Evolutionary conservation across 2,797 vertebrate genomes (phyloP), one percentile per base, ranked within the genome.

Genomic region (Columba guinea): DNA sequence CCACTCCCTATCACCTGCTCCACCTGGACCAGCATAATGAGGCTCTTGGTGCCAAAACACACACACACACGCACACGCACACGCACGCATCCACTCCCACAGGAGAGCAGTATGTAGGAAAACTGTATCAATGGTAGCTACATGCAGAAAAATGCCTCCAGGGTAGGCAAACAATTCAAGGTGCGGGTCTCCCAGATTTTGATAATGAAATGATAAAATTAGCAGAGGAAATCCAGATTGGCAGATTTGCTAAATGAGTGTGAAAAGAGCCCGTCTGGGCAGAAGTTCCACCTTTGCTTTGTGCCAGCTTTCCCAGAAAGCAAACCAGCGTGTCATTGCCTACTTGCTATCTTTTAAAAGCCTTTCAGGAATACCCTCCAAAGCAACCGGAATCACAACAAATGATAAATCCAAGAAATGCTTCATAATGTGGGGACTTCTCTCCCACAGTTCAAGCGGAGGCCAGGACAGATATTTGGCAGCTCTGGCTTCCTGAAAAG

Each of bases 401-500:
- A 90, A 92, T 48, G 85, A 63, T 80, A 94, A 92, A 93, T 70
- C 73, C 87, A 92, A 92, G 62, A 69, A 77, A 86, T 65, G 63
- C 89, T 94, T 79, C 74, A 71, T 65, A 80, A 87, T 30, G 44
- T 55, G 20, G 63, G 21, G 81, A 64, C 73, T 84, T 74, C 56
- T 35, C 32, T 76, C 0, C 0, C 1, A 1, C 49, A 75, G 94
- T 83, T 94, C 15, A 1, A 59, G 16, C 11, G 2, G 74, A 92
- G 96, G 88, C 93, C 91, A 91, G 87, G 87, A 70, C 67, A 93
- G 90, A 92, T 90, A 94, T 58, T 24, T 92, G 94, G 96, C 88
- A 96, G 82, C 59, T 73, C 34, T 1, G 0, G 48, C 89, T 96
- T 97, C 93, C 95, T 84, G 90, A 84, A 90, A 95, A 93, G 77